Evolutionary conservation across 1,140 invertebrate genomes (phyloP), one percentile per base, ranked within the genome.

Genomic region (Chrysoperla carnea): DNA sequence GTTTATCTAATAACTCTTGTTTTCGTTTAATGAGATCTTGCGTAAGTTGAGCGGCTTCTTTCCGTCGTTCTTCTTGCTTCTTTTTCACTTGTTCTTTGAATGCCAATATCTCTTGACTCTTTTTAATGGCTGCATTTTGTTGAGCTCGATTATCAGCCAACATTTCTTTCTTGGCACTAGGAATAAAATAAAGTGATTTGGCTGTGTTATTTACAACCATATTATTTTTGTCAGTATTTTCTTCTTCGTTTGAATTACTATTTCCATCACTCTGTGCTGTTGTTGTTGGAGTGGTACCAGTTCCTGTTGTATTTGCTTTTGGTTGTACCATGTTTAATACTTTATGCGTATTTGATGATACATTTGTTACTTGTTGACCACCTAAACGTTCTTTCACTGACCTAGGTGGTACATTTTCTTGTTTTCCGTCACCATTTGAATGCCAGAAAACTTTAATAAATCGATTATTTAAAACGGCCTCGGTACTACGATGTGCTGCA

Each of bases 401-500:
- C 8, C 57, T 52, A 0, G 70, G 69, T 8, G 69, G 63, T 11
- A 65, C 59, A 58, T 74, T 75, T 50, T 75, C 71, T 54, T 73
- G 70, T 54, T 74, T 74, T 44, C 64, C 54, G 6, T 41, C 11
- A 27, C 29, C 29, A n/a, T 31, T 29, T 11, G 29, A 29, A 48
- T 84, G 81, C 82, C 82, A 86, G 60, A 84, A 84, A 27, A 84
- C 78, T 59, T 83, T 83, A 45, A 86, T 84, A 52, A 84, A 83
- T 43, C 93, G 69, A 61, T 97, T 98, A 60, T 96, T 96, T 8
- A 97, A 73, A 2, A 97, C 89, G 11, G 94, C 91, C 59, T 96
- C 91, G 0, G 90, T 89, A 55, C 86, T 91, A 44, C 86, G 75
- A 64, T 94, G 94, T 0, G 93, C 93, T 5, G 83, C 77, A 55